These are phyloP conservation scores for Heterotis niloticus DNA, from an alignment of 2,113 vertebrate species.

Conservation along the genomic window DNA sequence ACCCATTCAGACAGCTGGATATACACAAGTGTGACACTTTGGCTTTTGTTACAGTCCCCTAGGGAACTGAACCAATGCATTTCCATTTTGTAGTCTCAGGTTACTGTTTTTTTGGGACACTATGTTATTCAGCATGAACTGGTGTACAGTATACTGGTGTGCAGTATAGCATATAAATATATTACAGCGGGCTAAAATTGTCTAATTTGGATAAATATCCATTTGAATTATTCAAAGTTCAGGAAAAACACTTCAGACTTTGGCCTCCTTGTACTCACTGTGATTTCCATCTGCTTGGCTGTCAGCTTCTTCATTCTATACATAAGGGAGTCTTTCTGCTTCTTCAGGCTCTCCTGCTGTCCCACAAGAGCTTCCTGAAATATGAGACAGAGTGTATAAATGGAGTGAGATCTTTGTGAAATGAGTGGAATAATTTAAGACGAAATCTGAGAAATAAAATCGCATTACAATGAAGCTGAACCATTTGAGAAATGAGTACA, in stretches of 20 bases:
- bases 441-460: conserved; percentile 11
- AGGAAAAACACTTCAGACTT: background rate
- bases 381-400: conserved; percentile 21
- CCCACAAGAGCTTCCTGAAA: conserved; percentile 54
- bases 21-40: too few species aligned
- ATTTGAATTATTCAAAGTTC: too few species aligned
- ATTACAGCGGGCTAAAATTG: too few species aligned
- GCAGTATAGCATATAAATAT: too few species aligned
- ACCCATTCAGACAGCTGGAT: too few species aligned
- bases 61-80: too few species aligned
- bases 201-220: too few species aligned
- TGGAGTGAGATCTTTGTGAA: background rate
- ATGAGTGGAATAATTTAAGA: background rate
- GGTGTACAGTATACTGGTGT: too few species aligned
- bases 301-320: conserved; percentile 62
- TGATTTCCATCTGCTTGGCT: conserved; percentile 57
- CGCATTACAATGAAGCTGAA: background rate
- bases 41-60: too few species aligned
- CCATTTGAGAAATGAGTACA: background rate
- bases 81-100: too few species aligned
- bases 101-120: too few species aligned
- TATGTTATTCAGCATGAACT: too few species aligned
- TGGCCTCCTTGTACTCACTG: conserved; percentile 49
- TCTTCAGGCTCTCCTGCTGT: conserved; percentile 53
- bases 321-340: conserved; percentile 58